These are phyloP conservation scores for Benthosema pterotum DNA, from an alignment of 2,797 vertebrate genomes.

Conservation along the genomic window DNA sequence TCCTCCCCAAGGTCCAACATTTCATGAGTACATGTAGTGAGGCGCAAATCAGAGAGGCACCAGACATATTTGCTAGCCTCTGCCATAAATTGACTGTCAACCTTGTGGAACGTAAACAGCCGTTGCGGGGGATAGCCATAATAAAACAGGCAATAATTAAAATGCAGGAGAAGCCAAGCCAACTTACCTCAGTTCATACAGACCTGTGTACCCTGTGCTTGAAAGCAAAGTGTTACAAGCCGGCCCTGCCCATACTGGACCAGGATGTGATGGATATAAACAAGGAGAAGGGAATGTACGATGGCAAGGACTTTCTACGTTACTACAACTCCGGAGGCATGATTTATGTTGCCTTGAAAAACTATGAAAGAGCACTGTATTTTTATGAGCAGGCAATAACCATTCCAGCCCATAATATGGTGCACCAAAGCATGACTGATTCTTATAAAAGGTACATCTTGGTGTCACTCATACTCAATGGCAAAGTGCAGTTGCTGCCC, in stretches of 20 bases:
- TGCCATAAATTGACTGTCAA: constrained; percentile 99
- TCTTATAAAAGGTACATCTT: constrained; percentile 99
- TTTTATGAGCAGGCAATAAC: constrained; percentile 99
- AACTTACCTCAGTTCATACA: constrained; percentile 99
- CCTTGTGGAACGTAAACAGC: constrained; percentile 98
- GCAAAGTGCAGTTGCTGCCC: constrained; percentile 96
- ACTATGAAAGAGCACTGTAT: constrained; percentile 98
- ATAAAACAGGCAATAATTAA: constrained; percentile 99
- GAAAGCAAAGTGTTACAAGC: constrained; percentile 99
- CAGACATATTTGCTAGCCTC: constrained; percentile 99
- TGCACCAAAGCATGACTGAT: constrained; percentile 99
- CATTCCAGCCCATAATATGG: constrained; percentile 98
- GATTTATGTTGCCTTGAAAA: constrained; percentile 99
- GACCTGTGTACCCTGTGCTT: constrained; percentile 99
- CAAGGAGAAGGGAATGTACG: constrained; percentile 98
- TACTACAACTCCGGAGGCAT: constrained; percentile 99
- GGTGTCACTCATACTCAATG: constrained; percentile 98
- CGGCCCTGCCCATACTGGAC: constrained; percentile 94
- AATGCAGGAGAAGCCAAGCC: constrained; percentile 99
- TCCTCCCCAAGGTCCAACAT: constrained; percentile 98
- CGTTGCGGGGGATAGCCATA: constrained; percentile 94
- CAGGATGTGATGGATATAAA: constrained; percentile 99
- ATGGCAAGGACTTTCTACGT: constrained; percentile 98
- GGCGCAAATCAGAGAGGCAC: constrained; percentile 98
- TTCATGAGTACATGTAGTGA: constrained; percentile 99